These are phyloP conservation scores for Eptatretus atami DNA, from an alignment of 2,797 vertebrate species.

Conservation along the genomic window DNA sequence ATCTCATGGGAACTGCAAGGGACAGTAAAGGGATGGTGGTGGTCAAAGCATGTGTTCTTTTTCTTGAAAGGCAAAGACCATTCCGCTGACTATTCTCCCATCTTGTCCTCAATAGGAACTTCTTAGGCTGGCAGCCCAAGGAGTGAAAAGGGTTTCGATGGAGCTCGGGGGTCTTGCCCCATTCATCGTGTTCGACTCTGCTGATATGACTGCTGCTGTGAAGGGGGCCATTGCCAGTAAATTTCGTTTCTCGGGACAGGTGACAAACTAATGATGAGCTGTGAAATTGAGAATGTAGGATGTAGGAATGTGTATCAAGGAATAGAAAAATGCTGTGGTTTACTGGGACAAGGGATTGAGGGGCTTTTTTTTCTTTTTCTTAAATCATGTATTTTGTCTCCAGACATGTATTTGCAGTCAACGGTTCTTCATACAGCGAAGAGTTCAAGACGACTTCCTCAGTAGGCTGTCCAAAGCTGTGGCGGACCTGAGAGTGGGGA, in stretches of 20 bases:
- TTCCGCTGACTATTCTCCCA: too few relatives aligned
- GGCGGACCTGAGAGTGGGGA: constrained; percentile 32
- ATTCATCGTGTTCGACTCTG: constrained; percentile 83
- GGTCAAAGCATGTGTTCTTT: too few relatives aligned
- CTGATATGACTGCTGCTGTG: constrained; percentile 38
- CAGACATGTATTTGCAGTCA: constrained; percentile 81
- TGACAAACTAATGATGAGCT: constrained; percentile 12
- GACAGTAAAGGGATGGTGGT: too few relatives aligned
- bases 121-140: constrained; percentile 36
- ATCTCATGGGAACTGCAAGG: too few relatives aligned
- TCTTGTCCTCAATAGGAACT: constrained; percentile 21
- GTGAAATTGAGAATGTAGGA: background rate
- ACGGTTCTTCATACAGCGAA: constrained; percentile 56
- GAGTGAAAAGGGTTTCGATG: constrained; percentile 69
- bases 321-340: background rate
- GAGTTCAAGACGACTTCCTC: constrained; percentile 42
- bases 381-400: background rate
- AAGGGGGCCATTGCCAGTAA: constrained; percentile 54
- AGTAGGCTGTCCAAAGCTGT: constrained; percentile 35
- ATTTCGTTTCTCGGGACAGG: constrained; percentile 75
- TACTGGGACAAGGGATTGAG: background rate
- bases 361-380: constrained; percentile 2
- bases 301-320: background rate
- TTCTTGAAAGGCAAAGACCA: too few relatives aligned
- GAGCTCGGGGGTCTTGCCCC: constrained; percentile 77